Conservation (phyloP, 2,113 vertebrate genomes). For the Heterotis niloticus region DNA sequence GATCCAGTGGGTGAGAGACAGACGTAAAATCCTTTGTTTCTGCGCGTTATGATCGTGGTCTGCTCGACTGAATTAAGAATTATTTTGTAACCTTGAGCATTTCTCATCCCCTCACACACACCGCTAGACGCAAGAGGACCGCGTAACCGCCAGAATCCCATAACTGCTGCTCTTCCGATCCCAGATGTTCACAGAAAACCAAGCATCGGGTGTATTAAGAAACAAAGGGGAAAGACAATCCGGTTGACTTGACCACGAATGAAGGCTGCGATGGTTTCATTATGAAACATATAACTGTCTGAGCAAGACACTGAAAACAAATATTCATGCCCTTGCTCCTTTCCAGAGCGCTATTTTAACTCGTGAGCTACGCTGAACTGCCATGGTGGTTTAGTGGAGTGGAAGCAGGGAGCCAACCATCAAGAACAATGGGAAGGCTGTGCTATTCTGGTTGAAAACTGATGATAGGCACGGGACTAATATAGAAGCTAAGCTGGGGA, state of each 20-base stretch:
- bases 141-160: background rate
- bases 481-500: background rate
- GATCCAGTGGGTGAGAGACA: background rate
- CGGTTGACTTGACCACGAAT: background rate
- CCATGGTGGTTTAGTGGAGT: background rate
- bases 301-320: background rate
- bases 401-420: background rate
- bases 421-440: conserved; percentile 14
- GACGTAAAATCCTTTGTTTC: background rate
- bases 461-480: background rate
- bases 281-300: conserved; percentile 8
- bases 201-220: background rate
- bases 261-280: conserved; percentile 7
- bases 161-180: background rate
- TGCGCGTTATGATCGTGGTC: background rate
- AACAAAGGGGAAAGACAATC: background rate
- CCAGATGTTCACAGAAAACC: background rate
- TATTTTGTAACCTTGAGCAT: background rate
- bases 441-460: background rate
- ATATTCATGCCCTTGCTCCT: background rate
- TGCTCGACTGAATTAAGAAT: background rate
- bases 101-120: too few relatives aligned
- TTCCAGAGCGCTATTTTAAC: background rate
- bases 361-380: background rate
- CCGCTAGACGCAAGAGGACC: background rate